phyloP scores from a whole-genome alignment of 2,113 vertebrate genomes.

The Muntiacus muntjak region DNA sequence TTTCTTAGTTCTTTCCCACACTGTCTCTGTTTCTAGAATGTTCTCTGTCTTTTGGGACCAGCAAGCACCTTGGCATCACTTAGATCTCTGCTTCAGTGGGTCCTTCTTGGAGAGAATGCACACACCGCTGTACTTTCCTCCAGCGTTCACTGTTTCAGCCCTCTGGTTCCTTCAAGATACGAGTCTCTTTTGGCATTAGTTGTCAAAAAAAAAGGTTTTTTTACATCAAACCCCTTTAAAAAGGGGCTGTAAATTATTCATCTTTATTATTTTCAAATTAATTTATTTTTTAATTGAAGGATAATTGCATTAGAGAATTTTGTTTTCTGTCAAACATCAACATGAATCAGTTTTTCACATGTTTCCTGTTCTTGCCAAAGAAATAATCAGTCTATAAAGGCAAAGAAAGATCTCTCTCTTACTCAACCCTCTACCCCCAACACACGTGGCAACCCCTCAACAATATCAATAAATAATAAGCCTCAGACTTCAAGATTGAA shows the following conservation, averaged over 20 bases:
- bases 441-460: background rate
- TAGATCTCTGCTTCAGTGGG: background rate
- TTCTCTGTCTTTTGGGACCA: background rate
- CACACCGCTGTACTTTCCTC: rapidly evolving
- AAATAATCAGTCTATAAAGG: background rate
- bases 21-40: background rate
- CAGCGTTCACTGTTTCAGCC: rapidly evolving
- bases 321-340: background rate
- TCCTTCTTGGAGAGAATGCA: background rate
- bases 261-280: background rate
- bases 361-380: background rate
- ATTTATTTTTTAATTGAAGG: background rate
- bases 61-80: background rate
- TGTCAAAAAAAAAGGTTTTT: background rate
- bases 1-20: background rate
- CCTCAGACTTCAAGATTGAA: background rate
- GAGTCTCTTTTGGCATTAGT: background rate
- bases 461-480: background rate
- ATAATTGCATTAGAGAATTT: background rate
- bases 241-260: background rate
- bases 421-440: too few relatives aligned
- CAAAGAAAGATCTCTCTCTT: background rate
- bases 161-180: background rate
- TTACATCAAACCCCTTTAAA: background rate
- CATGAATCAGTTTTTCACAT: background rate